Evolutionary conservation across 2,888 invertebrate species (phyloP).

Genomic region (Eupithecia exiguata): DNA sequence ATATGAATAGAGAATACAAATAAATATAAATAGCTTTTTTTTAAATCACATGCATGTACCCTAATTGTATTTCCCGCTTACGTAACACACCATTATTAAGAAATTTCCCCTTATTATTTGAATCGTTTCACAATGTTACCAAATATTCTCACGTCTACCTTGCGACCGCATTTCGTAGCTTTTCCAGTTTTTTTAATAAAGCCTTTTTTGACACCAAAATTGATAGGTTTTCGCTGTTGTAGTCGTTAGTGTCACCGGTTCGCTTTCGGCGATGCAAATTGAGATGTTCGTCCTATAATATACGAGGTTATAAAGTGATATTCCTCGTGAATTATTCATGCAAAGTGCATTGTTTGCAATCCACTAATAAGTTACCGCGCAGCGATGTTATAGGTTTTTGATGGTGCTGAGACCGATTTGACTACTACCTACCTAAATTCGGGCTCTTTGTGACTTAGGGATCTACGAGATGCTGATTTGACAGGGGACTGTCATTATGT

Average conservation of each 20-base stretch:
- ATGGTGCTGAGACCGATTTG: conserved; percentile 15
- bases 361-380: conserved; percentile 39
- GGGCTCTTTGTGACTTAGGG: neutral
- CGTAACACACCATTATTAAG: neutral
- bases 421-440: neutral
- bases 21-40: no score
- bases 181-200: conserved; percentile 61
- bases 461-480: no score
- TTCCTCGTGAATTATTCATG: conserved; percentile 50
- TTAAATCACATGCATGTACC: no score
- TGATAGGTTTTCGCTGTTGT: conserved; percentile 78
- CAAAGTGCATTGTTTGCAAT: conserved; percentile 51
- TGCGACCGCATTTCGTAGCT: conserved; percentile 47
- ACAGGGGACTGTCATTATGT: no score
- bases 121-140: conserved; percentile 9
- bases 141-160: conserved; percentile 14
- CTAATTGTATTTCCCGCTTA: neutral
- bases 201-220: conserved; percentile 71
- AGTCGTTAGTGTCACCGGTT: conserved; percentile 75
- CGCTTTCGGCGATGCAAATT: conserved; percentile 76
- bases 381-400: conserved; percentile 20
- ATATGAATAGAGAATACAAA: no score
- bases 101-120: neutral
- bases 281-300: conserved; percentile 76
- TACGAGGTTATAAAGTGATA: conserved; percentile 66